Conservation (phyloP, 2,888 invertebrate genomes). For the Megaustenia siamemsis region DNA sequence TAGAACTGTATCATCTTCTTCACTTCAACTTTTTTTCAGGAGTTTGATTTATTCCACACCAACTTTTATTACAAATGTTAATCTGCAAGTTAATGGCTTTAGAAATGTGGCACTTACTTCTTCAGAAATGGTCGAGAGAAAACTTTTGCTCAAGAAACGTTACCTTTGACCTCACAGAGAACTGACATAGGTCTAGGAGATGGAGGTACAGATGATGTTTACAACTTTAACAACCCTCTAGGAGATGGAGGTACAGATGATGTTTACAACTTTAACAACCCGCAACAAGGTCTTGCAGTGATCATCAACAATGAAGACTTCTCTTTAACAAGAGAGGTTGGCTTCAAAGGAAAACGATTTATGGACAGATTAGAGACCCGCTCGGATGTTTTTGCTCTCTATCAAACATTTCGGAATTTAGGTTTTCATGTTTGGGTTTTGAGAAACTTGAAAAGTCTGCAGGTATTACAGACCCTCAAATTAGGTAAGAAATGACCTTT, state of each 20-base stretch:
- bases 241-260: conserved; percentile 26
- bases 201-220: conserved; percentile 35
- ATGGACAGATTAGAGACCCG: conserved; percentile 50
- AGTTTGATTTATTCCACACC: no score
- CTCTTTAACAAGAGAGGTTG: not conserved
- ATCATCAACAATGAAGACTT: conserved; percentile 62
- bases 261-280: conserved; percentile 55
- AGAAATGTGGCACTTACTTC: no score
- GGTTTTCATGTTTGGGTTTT: conserved; percentile 56
- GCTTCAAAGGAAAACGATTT: no score
- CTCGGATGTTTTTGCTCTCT: conserved; percentile 50
- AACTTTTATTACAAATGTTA: no score
- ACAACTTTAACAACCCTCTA: conserved; percentile 52
- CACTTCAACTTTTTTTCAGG: no score
- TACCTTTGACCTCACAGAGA: not conserved
- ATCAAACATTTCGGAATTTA: conserved; percentile 49
- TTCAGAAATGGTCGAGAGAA: no score
- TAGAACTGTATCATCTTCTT: no score
- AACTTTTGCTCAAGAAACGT: not conserved
- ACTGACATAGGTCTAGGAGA: not conserved
- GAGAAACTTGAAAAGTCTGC: conserved; percentile 50
- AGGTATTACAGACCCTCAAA: conserved; percentile 53
- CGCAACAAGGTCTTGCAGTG: conserved; percentile 56
- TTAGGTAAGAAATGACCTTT: conserved; percentile 67
- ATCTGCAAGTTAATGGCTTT: no score